A percentile compares a stretch with the other conserved stretches of the same genome.
These are phyloP conservation scores for Physeter macrocephalus DNA, from an alignment of 2,113 vertebrate species.

Conservation along the genomic window DNA sequence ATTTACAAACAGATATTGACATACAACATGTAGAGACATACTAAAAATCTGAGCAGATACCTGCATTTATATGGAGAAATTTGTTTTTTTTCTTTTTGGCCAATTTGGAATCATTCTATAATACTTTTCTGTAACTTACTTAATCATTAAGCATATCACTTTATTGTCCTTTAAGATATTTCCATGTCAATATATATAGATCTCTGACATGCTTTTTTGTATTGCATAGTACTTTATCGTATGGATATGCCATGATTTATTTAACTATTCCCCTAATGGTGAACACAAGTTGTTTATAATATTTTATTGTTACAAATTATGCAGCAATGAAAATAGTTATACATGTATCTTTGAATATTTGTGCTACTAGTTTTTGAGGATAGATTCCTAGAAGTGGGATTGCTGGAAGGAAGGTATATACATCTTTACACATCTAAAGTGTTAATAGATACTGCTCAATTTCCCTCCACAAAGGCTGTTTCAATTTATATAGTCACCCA, in stretches of 20 bases:
- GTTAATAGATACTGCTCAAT: background rate
- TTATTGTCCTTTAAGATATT: conserved; percentile 7
- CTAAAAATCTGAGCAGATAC: background rate
- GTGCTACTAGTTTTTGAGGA: background rate
- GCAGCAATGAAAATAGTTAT: background rate
- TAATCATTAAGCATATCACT: background rate
- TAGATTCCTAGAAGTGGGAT: background rate
- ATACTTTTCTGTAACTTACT: background rate
- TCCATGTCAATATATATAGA: background rate
- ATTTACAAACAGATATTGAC: background rate
- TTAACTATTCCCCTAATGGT: background rate
- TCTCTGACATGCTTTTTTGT: background rate
- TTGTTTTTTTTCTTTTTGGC: background rate
- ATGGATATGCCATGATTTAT: background rate
- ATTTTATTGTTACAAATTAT: background rate
- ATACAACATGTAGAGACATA: background rate
- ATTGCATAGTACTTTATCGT: background rate
- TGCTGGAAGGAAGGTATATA: background rate
- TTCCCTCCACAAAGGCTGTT: background rate
- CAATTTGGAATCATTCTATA: conserved; percentile 17
- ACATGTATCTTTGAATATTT: conserved; percentile 2
- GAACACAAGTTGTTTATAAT: background rate
- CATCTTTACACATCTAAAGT: background rate
- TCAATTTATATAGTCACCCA: background rate
- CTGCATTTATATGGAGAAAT: background rate